phyloP scores from a whole-genome alignment of 2,113 vertebrate species.

The Corythoichthys intestinalis region DNA sequence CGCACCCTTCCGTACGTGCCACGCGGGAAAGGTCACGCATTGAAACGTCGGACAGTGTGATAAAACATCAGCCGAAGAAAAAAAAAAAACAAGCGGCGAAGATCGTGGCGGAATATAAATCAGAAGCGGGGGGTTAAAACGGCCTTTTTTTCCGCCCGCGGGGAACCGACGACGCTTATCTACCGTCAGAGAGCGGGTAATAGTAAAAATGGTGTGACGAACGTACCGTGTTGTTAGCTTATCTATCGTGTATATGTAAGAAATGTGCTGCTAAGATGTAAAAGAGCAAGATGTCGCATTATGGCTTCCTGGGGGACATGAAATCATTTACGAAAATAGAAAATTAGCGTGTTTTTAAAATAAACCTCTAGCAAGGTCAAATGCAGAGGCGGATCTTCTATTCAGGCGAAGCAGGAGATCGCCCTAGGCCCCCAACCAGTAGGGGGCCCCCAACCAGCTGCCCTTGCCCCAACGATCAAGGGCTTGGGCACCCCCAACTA shows the following conservation, averaged over 20 bases:
- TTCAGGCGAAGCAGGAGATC: no score
- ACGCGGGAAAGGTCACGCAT: constrained; percentile 60
- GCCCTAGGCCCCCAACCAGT: no score
- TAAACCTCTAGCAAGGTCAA: background rate
- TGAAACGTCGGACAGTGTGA: constrained; percentile 39
- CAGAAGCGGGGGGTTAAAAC: constrained; percentile 35
- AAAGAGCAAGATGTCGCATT: background rate
- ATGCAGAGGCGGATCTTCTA: background rate
- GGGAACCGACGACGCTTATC: constrained; percentile 51
- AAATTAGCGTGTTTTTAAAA: no score
- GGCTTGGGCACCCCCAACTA: no score
- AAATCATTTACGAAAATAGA: no score
- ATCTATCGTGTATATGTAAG: constrained; percentile 22
- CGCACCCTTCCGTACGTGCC: constrained; percentile 34
- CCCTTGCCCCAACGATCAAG: no score
- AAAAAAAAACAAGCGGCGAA: constrained; percentile 43
- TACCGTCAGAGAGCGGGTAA: constrained; percentile 38
- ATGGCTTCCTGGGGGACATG: background rate
- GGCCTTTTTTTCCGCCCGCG: constrained; percentile 21
- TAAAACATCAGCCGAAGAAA: constrained; percentile 42
- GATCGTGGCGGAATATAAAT: constrained; percentile 57
- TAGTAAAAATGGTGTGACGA: constrained; percentile 16
- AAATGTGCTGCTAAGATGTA: constrained; percentile 5
- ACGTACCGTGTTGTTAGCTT: constrained; percentile 28
- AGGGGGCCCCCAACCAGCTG: no score